Evolutionary conservation across 1,140 invertebrate species (phyloP).

Genomic region (Penaeus japonicus): DNA sequence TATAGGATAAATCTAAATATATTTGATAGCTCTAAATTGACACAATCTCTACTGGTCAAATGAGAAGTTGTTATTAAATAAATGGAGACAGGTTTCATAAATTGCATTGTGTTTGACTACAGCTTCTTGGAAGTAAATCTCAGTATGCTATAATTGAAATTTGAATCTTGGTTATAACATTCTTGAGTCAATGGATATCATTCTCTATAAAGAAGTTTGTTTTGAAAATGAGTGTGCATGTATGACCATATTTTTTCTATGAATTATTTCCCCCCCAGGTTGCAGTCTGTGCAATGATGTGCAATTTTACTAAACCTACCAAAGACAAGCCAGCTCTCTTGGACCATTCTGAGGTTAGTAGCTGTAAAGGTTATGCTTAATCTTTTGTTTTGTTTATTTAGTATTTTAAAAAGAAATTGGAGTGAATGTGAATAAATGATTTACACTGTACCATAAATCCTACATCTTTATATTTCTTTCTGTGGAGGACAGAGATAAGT

Average conservation of each 20-base stretch:
- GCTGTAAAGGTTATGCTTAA: neutral
- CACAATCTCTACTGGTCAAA: too few relatives aligned
- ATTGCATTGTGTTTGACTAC: too few relatives aligned
- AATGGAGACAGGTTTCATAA: too few relatives aligned
- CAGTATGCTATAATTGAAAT: too few relatives aligned
- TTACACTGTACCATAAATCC: neutral
- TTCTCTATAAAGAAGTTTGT: neutral
- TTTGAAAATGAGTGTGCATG: neutral
- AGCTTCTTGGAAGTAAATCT: too few relatives aligned
- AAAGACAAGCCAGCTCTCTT: slow-evolving; percentile 67
- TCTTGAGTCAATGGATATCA: too few relatives aligned
- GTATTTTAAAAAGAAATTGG: too few relatives aligned
- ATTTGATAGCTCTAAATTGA: too few relatives aligned
- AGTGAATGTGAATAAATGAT: neutral
- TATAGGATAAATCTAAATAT: too few relatives aligned
- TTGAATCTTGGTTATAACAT: too few relatives aligned
- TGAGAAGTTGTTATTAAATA: too few relatives aligned
- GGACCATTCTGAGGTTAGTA: slow-evolving; percentile 68
- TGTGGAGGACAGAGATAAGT: neutral
- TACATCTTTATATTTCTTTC: neutral
- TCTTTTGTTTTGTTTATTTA: neutral
- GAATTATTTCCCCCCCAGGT: slow-evolving; percentile 61
- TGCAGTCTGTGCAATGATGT: slow-evolving; percentile 68
- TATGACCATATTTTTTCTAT: neutral
- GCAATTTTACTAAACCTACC: slow-evolving; percentile 69